Evolutionary conservation across 2,888 invertebrate genomes (phyloP), one percentile per base, ranked within the genome.

Genomic region (Heteromurus nitidus): DNA sequence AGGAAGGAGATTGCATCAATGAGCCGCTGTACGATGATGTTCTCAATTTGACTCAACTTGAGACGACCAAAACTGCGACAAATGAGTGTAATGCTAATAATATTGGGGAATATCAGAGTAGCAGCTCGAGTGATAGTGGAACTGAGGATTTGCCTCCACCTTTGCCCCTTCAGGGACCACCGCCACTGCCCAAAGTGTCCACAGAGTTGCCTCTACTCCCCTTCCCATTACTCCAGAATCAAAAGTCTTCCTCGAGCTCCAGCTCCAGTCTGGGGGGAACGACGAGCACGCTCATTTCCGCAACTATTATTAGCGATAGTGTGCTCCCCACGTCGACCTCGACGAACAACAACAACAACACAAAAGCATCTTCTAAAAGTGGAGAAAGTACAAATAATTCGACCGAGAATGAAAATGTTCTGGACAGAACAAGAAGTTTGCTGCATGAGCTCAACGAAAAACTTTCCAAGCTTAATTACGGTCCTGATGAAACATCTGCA

Each of bases 21-120:
- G 87, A 87, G 42, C 87, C 87, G 3, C 69, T 87, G 28, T 87
- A 87, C 47, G 87, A 87, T 55, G 87, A 87, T 67, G 86, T 87
- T 9, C 81, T 86, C 31, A 86, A 84, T 70, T 36, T 86, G 0
- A 64, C 74, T 5, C 64, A 36, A 47, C 31, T 36, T 16, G 64
- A 76, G 31, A 73, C 60, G 18, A 2, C 26, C 11, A 65, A 70
- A n/a, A n/a, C n/a, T n/a, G n/a, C n/a, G n/a, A n/a, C n/a, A 55
- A 74, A 62, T 58, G 22, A 64, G 30, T n/a, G n/a, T n/a, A n/a
- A n/a, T n/a, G n/a, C n/a, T n/a, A 53, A n/a, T 22, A 53, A 1
- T 1, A 22, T 44, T 44, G 26, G 31, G 18, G 50, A 44, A 30
- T 80, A 80, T 31, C 80, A 72, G 50, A 65, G 65, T 24, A 65